Evolutionary conservation across 2,797 vertebrate genomes (phyloP).

Genomic region (Perodicticus potto): DNA sequence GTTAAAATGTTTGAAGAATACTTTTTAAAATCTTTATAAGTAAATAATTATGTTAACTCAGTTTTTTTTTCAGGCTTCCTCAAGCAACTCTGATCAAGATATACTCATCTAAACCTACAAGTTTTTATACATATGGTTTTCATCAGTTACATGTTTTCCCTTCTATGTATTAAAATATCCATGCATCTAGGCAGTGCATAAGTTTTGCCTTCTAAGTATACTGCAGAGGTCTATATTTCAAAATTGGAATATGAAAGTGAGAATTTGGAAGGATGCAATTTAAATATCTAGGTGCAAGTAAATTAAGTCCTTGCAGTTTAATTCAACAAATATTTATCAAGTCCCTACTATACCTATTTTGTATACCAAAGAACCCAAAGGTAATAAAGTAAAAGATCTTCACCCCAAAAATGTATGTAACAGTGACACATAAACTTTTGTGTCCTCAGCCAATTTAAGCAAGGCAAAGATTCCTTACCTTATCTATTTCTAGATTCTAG

Average conservation of each 20-base stretch:
- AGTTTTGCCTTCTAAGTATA: not conserved
- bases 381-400: not conserved
- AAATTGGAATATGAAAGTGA: conserved; percentile 5
- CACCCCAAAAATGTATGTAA: not conserved
- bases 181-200: not conserved
- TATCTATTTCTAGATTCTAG: not conserved
- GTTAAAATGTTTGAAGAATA: conserved; percentile 52
- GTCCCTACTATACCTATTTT: not conserved
- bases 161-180: conserved; percentile 21
- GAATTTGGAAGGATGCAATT: not conserved
- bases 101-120: conserved; percentile 71
- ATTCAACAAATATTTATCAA: conserved; percentile 31
- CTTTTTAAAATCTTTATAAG: conserved; percentile 40
- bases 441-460: not conserved
- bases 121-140: conserved; percentile 55
- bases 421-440: not conserved
- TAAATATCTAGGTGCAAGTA: conserved; percentile 1
- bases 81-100: conserved; percentile 66
- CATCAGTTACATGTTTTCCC: not conserved
- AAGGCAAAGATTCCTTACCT: not conserved
- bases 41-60: conserved; percentile 63
- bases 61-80: conserved; percentile 75
- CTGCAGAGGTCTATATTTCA: not conserved
- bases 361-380: not conserved
- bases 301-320: conserved; percentile 12